phyloP scores from a whole-genome alignment of 2,888 invertebrate genomes.

The Syritta pipiens region DNA sequence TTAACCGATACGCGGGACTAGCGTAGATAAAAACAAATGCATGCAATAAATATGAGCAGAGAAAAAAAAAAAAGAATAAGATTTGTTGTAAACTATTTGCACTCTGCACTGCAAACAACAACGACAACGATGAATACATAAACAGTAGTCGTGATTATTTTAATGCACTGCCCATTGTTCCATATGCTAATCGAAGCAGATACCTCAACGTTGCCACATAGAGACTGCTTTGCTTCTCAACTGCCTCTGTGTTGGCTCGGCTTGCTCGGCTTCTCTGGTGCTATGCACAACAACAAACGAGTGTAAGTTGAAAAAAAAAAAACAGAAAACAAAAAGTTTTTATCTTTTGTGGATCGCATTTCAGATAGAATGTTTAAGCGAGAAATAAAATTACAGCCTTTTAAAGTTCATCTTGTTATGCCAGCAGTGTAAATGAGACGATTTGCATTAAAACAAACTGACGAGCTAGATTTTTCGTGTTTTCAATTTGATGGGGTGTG shows the following conservation, averaged over 20 bases:
- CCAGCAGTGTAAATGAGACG: conserved; percentile 31
- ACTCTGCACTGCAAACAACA: conserved; percentile 3
- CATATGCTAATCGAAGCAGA: conserved; percentile 51
- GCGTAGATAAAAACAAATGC: conserved; percentile 20
- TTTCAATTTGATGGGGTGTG: too few species aligned
- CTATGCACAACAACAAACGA: background rate
- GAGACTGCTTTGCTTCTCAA: background rate
- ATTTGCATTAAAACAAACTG: too few species aligned
- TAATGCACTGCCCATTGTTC: conserved; percentile 26
- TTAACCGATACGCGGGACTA: conserved; percentile 7
- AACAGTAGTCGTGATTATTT: conserved; percentile 28
- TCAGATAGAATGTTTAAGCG: conserved; percentile 21
- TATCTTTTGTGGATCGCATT: conserved; percentile 37
- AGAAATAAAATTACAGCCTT: conserved; percentile 40
- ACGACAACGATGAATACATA: background rate
- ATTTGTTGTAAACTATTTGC: background rate
- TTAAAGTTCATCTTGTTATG: conserved; percentile 31
- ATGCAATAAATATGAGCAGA: background rate
- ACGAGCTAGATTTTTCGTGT: too few species aligned
- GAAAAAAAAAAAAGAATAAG: background rate
- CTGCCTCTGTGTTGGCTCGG: background rate
- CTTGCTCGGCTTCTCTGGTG: background rate
- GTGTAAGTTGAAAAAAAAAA: background rate
- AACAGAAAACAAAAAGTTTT: background rate
- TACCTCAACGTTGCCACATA: conserved; percentile 14